Evolutionary conservation across 1,140 invertebrate genomes (phyloP).

Genomic region (Panagrolaimus sp.): DNA sequence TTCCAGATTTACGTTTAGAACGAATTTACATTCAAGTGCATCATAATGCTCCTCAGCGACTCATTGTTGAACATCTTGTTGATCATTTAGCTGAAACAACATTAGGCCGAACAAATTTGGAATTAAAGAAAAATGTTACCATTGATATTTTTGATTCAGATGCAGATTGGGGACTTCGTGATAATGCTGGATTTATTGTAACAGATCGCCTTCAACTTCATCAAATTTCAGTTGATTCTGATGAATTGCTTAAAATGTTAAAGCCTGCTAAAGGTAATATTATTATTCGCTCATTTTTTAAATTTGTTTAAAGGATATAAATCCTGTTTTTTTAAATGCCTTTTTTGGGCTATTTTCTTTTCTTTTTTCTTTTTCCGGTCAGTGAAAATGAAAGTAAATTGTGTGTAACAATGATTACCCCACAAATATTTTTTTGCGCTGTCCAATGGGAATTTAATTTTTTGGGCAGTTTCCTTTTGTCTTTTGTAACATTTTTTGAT

Average conservation of each 20-base stretch:
- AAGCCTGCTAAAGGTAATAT: slow-evolving; percentile 35
- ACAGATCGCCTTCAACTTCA: slow-evolving; percentile 44
- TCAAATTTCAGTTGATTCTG: slow-evolving; percentile 40
- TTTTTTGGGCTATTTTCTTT: not conserved
- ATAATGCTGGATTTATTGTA: slow-evolving; percentile 53
- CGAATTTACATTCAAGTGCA: slow-evolving; percentile 56
- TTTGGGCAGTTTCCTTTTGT: too few relatives aligned
- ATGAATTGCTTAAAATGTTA: slow-evolving; percentile 31
- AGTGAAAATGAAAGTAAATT: slow-evolving; percentile 1
- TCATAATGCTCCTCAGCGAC: slow-evolving; percentile 44
- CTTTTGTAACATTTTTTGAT: too few relatives aligned
- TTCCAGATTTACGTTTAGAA: slow-evolving; percentile 38
- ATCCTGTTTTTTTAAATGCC: not conserved
- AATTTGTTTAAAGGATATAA: not conserved
- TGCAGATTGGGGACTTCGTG: slow-evolving; percentile 37
- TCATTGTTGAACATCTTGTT: slow-evolving; percentile 48
- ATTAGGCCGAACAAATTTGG: slow-evolving; percentile 48
- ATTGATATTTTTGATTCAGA: slow-evolving; percentile 53
- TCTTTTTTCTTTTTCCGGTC: slow-evolving; percentile 12
- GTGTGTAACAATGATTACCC: too few relatives aligned
- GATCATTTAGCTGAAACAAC: slow-evolving; percentile 48
- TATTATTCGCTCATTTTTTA: too few relatives aligned
- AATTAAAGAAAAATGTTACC: slow-evolving; percentile 57
- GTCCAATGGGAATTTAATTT: too few relatives aligned
- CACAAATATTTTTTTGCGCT: too few relatives aligned